phyloP scores from a whole-genome alignment of 2,888 invertebrate genomes.

The Drosophila pseudotalamancana region DNA sequence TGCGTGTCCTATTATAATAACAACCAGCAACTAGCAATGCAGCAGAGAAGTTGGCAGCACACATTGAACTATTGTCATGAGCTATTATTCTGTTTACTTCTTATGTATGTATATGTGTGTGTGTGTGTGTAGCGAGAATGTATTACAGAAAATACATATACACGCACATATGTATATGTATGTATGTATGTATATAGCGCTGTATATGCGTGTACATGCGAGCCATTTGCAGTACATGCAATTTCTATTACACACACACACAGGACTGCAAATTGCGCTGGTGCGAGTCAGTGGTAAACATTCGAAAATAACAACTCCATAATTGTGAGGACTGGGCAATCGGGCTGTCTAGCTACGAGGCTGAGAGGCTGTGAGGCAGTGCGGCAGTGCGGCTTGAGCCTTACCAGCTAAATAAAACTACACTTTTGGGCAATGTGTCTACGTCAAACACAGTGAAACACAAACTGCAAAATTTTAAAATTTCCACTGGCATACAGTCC shows the following conservation, averaged over 20 bases:
- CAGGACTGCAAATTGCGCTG: background rate
- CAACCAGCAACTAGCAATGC: constrained; percentile 44
- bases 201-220: constrained; percentile 9
- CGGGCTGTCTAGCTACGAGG: constrained; percentile 3
- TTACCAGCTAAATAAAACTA: constrained; percentile 36
- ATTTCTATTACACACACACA: constrained; percentile 1
- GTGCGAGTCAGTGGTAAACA: constrained; percentile 32
- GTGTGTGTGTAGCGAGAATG: background rate
- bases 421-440: constrained; percentile 63
- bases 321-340: constrained; percentile 42
- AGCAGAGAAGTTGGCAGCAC: constrained; percentile 34
- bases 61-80: constrained; percentile 64
- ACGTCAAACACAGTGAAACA: constrained; percentile 67
- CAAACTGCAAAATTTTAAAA: constrained; percentile 59
- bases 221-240: constrained; percentile 1
- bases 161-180: background rate
- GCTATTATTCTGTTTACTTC: constrained; percentile 60
- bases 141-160: constrained; percentile 7
- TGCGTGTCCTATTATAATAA: constrained; percentile 39
- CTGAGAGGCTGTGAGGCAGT: background rate
- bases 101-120: constrained; percentile 9
- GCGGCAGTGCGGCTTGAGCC: background rate
- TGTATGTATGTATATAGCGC: background rate
- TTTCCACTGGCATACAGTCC: constrained; percentile 16
- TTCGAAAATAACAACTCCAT: constrained; percentile 44